Evolutionary conservation across 2,797 vertebrate genomes (phyloP).

Genomic region (Xyrichtys novacula): DNA sequence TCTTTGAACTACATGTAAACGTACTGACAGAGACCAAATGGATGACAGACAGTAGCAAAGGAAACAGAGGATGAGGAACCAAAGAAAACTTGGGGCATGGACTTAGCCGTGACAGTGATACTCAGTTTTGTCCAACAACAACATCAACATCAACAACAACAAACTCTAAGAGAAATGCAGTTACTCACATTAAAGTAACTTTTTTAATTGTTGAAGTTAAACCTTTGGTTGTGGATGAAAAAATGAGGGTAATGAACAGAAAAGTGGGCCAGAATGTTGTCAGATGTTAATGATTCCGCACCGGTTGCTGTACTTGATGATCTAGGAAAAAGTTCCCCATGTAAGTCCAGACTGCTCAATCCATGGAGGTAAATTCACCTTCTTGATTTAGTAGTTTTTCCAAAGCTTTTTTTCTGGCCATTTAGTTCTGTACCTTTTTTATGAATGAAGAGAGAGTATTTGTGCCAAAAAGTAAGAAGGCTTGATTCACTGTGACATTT

Average conservation of each 20-base stretch:
- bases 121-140: too few relatives aligned
- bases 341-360: neutral
- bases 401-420: slow-evolving; percentile 29
- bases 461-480: slow-evolving; percentile 13
- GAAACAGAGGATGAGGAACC: neutral
- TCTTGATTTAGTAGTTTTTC: slow-evolving; percentile 10
- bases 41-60: neutral
- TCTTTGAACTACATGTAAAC: too few relatives aligned
- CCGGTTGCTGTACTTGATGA: neutral
- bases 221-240: neutral
- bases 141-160: too few relatives aligned
- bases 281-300: neutral
- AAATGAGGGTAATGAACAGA: neutral
- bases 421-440: slow-evolving; percentile 31
- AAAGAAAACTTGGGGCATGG: neutral
- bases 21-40: neutral
- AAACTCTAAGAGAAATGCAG: too few relatives aligned
- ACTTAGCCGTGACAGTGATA: too few relatives aligned
- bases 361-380: slow-evolving; percentile 1
- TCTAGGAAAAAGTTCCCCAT: neutral
- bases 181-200: too few relatives aligned
- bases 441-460: slow-evolving; percentile 1
- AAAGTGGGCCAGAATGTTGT: neutral
- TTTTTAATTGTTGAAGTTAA: too few relatives aligned
- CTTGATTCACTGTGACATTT: slow-evolving; percentile 43